Evolutionary conservation across 2,113 vertebrate genomes (phyloP), one percentile per base, ranked within the genome.

Genomic region (Hydrolagus affinis): DNA sequence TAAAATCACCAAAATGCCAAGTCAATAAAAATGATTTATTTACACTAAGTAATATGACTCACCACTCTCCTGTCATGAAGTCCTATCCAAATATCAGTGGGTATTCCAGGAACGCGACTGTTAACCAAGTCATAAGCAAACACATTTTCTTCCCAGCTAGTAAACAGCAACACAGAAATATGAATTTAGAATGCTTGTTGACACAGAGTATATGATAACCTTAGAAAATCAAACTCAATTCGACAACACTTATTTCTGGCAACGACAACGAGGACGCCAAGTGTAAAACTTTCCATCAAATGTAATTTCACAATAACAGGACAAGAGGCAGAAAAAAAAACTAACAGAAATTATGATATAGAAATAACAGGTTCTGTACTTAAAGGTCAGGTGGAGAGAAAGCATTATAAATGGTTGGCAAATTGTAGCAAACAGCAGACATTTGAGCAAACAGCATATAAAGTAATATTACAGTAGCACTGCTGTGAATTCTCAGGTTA

Each of bases 81-180:
- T 19, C 94, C 94, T 0, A 85, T 94, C 94, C 94, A 95, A 89
- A 95, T 91, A 89, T 95, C 93, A 0, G 93, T 94, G 14, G 94
- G 94, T 87, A 94, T 94, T 72, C 94, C 95, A 0, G 94, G 93
- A 25, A 95, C 92, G 0, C 94, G 94, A 89, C 93, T 96, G 90
- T 94, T 94, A 68, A 95, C 93, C 23, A 95, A 91, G 85, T 95
- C 95, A 0, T 94, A 95, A n/a, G 94, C 93, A 0, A 95, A 96
- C 85, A 95, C 93, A 0, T 95, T 95, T 88, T 96, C 94, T 85
- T 94, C 93, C 94, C 94, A 95, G 91, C 94, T 93, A 89, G 4
- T 8, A 73, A 74, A 23, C 74, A 86, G 17, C 69, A 14, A 86
- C 44, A 70, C 23, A 75, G 44, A 72, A 10, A 70, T 69, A 19